These are phyloP conservation scores for Lepidotrigona ventralis DNA, from an alignment of 1,140 invertebrate genomes.

Conservation along the genomic window DNA sequence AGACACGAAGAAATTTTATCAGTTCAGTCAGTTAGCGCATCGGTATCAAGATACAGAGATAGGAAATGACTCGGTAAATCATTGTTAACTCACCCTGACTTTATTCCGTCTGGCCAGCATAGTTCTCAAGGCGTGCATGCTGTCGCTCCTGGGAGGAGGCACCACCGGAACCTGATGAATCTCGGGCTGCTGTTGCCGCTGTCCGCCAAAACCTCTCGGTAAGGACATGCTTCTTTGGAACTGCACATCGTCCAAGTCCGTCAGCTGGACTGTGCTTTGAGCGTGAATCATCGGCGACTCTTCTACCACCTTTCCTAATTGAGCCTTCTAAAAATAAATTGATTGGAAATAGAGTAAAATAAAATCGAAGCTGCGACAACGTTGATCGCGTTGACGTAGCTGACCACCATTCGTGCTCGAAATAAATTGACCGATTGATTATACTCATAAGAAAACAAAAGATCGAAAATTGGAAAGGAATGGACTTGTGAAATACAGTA, in stretches of 20 bases:
- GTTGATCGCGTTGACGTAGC: neutral
- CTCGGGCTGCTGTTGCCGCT: constrained; percentile 64
- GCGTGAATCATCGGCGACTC: constrained; percentile 71
- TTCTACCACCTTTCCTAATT: constrained; percentile 72
- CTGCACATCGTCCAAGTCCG: constrained; percentile 73
- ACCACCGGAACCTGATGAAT: constrained; percentile 72
- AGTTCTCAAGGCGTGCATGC: constrained; percentile 76
- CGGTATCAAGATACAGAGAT: neutral
- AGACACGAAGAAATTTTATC: neutral
- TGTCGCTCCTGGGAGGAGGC: constrained; percentile 78
- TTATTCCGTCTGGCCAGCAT: constrained; percentile 75
- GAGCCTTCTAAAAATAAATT: constrained; percentile 64
- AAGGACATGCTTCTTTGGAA: constrained; percentile 78
- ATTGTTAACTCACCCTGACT: constrained; percentile 69
- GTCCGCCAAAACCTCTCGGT: constrained; percentile 78
- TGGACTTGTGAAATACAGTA: too few species aligned
- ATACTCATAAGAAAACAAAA: too few species aligned
- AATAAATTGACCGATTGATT: neutral
- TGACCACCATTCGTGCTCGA: neutral
- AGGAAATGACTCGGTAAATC: neutral
- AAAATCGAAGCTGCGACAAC: constrained; percentile 8
- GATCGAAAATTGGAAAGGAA: too few species aligned
- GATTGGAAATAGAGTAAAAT: constrained; percentile 18
- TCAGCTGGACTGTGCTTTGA: constrained; percentile 71
- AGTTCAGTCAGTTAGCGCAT: neutral